phyloP scores from a whole-genome alignment of 2,888 invertebrate species.

The Cephus nigrinus region DNA sequence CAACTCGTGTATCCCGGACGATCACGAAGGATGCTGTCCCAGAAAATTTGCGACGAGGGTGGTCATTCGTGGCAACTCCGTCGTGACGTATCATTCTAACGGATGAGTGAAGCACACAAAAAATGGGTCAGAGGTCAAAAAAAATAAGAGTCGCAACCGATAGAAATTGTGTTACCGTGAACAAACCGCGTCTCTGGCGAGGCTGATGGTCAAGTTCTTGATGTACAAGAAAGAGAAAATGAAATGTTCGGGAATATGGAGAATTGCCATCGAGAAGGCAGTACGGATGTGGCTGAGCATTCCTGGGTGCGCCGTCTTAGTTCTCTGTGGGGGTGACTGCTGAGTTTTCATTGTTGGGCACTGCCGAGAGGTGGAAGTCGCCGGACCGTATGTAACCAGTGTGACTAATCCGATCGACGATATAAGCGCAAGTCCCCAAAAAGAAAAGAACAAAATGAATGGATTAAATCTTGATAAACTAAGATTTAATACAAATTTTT shows the following conservation, averaged over 20 bases:
- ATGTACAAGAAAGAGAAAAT: constrained; percentile 31
- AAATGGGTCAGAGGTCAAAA: too few species aligned
- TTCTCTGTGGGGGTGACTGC: constrained; percentile 61
- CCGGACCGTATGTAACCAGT: constrained; percentile 65
- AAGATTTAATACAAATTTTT: too few species aligned
- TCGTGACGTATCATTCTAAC: too few species aligned
- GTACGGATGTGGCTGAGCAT: constrained; percentile 56
- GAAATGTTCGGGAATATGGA: constrained; percentile 13
- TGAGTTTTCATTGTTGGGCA: constrained; percentile 61
- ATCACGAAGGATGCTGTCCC: constrained; percentile 11
- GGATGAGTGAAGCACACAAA: too few species aligned
- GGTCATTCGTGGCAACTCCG: too few species aligned
- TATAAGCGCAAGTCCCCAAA: constrained; percentile 1
- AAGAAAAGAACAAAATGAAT: neutral
- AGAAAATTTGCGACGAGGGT: too few species aligned
- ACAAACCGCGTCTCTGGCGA: too few species aligned
- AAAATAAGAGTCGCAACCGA: too few species aligned
- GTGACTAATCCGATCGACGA: constrained; percentile 52
- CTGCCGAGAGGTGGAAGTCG: constrained; percentile 62
- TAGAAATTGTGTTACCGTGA: too few species aligned
- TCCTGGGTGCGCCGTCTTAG: constrained; percentile 62
- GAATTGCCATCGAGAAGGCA: constrained; percentile 30
- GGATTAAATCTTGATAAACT: too few species aligned
- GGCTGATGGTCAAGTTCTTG: constrained; percentile 19
- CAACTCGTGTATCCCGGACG: constrained; percentile 18